These are phyloP conservation scores for Calameuta idolon DNA, from an alignment of 2,888 invertebrate species.

Conservation along the genomic window DNA sequence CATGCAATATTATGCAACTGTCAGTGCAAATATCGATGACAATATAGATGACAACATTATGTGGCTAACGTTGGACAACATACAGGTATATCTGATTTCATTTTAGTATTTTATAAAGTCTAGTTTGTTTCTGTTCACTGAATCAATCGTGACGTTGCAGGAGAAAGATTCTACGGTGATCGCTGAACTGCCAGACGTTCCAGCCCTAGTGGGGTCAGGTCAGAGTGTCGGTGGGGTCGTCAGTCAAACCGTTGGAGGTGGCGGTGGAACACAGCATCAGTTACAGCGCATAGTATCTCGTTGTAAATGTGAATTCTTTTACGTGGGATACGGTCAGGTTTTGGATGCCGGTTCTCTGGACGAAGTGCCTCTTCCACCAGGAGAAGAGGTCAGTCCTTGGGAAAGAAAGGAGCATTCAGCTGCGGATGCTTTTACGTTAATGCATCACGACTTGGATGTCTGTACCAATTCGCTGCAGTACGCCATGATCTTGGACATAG, in stretches of 20 bases:
- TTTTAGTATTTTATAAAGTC: not conserved
- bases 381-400: constrained; percentile 81
- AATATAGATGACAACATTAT: constrained; percentile 85
- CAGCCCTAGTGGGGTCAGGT: constrained; percentile 91
- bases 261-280: constrained; percentile 73
- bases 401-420: constrained; percentile 83
- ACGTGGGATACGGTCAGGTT: constrained; percentile 89
- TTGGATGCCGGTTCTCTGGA: constrained; percentile 74
- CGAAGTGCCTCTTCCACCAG: constrained; percentile 79
- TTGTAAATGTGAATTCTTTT: constrained; percentile 98
- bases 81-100: constrained; percentile 71
- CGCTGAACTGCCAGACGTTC: constrained; percentile 85
- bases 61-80: constrained; percentile 96
- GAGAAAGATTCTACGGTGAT: constrained; percentile 84
- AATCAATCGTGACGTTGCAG: constrained; percentile 31
- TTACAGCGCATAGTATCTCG: constrained; percentile 96
- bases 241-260: constrained; percentile 88
- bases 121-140: not conserved
- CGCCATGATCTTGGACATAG: constrained; percentile 96
- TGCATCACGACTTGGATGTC: constrained; percentile 99
- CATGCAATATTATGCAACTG: constrained; percentile 99
- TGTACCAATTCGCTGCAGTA: constrained; percentile 95
- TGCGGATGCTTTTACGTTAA: constrained; percentile 96
- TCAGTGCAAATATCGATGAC: constrained; percentile 75
- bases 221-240: constrained; percentile 98